These are phyloP conservation scores for Linyphia triangularis DNA, from an alignment of 2,888 invertebrate genomes.

Conservation along the genomic window DNA sequence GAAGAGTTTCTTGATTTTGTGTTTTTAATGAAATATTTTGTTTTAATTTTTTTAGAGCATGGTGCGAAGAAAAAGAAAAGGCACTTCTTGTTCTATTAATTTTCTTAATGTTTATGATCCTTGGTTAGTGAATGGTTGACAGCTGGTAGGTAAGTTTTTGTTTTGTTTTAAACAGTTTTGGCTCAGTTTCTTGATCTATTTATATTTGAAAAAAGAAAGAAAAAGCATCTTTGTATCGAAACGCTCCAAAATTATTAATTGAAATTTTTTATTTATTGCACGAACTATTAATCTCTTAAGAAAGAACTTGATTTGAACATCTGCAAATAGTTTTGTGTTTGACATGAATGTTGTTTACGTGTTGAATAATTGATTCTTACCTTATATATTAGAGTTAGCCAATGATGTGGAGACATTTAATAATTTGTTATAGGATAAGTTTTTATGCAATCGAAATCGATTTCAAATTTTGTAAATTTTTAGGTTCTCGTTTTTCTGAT, in stretches of 20 bases:
- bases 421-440: too few relatives aligned
- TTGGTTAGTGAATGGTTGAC: slow-evolving; percentile 35
- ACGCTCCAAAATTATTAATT: background rate
- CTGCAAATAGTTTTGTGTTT: too few relatives aligned
- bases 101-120: background rate
- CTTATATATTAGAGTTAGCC: too few relatives aligned
- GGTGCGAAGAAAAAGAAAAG: slow-evolving; percentile 12
- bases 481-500: too few relatives aligned
- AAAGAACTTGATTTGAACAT: background rate
- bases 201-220: background rate
- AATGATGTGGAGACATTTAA: too few relatives aligned
- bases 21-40: background rate
- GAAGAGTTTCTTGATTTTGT: background rate
- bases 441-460: too few relatives aligned
- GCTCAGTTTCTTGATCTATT: slow-evolving; percentile 55
- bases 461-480: too few relatives aligned
- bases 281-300: background rate
- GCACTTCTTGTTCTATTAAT: background rate
- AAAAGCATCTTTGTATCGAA: background rate
- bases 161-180: slow-evolving; percentile 17
- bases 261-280: background rate
- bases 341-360: too few relatives aligned
- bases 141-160: slow-evolving; percentile 50
- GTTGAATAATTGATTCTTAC: too few relatives aligned
- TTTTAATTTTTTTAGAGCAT: background rate